phyloP scores from a whole-genome alignment of 64 coral and sea anemone species.

The Montipora efflorescens region DNA sequence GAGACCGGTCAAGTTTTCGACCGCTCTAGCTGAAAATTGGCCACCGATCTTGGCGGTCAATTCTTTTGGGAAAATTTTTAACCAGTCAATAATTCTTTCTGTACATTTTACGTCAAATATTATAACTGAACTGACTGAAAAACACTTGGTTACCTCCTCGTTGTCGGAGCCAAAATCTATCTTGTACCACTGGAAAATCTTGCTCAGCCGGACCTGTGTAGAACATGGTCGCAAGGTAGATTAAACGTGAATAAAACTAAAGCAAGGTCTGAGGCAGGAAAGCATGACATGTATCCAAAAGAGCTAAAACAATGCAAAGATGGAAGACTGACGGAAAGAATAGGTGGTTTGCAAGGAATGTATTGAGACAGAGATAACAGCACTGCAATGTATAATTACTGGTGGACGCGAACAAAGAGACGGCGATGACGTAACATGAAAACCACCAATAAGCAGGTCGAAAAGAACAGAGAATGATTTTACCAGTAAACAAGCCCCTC shows the following conservation, averaged over 20 bases:
- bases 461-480: no score
- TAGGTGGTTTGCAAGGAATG: no score
- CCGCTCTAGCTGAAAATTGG: neutral
- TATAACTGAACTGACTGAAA: neutral
- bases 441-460: no score
- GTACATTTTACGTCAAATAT: neutral
- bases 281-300: neutral
- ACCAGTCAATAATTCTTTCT: no score
- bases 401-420: no score
- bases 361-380: no score
- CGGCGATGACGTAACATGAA: no score
- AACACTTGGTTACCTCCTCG: constrained; percentile 60
- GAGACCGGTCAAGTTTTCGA: neutral
- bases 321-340: neutral
- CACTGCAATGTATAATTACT: no score
- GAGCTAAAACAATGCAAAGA: neutral
- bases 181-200: constrained; percentile 97
- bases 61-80: no score
- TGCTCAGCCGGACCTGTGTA: constrained; percentile 78
- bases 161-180: constrained; percentile 84
- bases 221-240: neutral
- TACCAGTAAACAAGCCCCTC: no score
- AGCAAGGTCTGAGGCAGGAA: neutral
- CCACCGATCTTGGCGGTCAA: no score
- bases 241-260: neutral